Conservation (phyloP, 2,888 invertebrate species). For the Boloria selene region DNA sequence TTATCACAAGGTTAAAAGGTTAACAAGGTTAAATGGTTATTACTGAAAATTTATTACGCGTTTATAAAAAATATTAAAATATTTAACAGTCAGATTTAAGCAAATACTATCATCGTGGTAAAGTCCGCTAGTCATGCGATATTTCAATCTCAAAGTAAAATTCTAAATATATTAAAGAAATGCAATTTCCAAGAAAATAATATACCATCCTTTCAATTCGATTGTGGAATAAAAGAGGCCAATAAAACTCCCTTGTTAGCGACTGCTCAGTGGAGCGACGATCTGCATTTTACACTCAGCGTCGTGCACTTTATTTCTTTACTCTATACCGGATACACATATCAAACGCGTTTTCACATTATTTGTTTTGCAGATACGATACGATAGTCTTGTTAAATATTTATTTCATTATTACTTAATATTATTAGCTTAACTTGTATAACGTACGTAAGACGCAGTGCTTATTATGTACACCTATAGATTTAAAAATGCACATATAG, state of each 20-base stretch:
- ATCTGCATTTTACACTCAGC: conserved; percentile 74
- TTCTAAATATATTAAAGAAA: neutral
- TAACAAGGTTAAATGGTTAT: too few relatives aligned
- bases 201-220: conserved; percentile 43
- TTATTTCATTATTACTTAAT: conserved; percentile 34
- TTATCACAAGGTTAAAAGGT: too few relatives aligned
- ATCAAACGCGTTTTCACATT: conserved; percentile 52
- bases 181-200: conserved; percentile 25
- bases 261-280: conserved; percentile 63
- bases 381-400: conserved; percentile 55
- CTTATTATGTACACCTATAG: neutral
- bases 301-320: conserved; percentile 60
- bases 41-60: too few relatives aligned
- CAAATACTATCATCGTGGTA: neutral
- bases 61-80: too few relatives aligned
- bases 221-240: conserved; percentile 51
- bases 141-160: conserved; percentile 1
- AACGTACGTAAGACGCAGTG: conserved; percentile 1
- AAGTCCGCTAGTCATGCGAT: neutral
- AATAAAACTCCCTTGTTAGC: conserved; percentile 65
- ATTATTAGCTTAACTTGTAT: conserved; percentile 41
- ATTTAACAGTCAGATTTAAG: neutral
- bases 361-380: conserved; percentile 60
- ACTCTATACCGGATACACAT: conserved; percentile 58
- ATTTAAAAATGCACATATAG: neutral